Evolutionary conservation across 2,888 invertebrate genomes (phyloP), one percentile per base, ranked within the genome.

Genomic region (Drosophila maculinotata): DNA sequence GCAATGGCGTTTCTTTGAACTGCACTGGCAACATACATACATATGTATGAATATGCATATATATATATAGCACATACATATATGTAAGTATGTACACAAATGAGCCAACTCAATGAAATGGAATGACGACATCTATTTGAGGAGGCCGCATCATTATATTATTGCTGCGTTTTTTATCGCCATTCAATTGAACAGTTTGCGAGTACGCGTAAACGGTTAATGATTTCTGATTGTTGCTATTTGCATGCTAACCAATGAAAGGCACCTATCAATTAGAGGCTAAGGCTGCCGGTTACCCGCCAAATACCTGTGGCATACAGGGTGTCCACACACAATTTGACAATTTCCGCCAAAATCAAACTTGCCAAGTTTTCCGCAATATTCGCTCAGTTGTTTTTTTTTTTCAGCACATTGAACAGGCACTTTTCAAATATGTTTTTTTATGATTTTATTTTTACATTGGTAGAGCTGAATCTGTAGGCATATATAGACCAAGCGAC

Each of bases 211-310:
- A 6, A 12, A 35, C 35, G 57, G 53, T 68, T 68, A 68, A 74
- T 73, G 58, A 54, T 67, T 63, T 31, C 26, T 70, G 59, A 47
- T 64, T 70, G 44, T 38, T 64, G 36, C 57, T 74, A 74, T 74
- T 74, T 74, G 74, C 65, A 67, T 74, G 74, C 51, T 76, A 70
- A 73, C 59, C 57, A 41, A 51, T 38, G 57, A 44, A 15, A 68
- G 59, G 42, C 76, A 63, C 59, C 57, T 58, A 59, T 59, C 76
- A 76, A 73, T 76, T 76, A 73, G 76, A 60, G 73, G 65, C 73
- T 69, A 69, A 54, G 36, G 54, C 48, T 63, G 45, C 53, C 69
- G 45, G 53, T 57, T 71, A 60, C 69, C 57, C 49, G 25, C 48
- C 9, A 45, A 33, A 31, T 30, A 26, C 33, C 39, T 36, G 14